Conservation (phyloP, 23 tunicate genomes). For the Pegea sp. region DNA sequence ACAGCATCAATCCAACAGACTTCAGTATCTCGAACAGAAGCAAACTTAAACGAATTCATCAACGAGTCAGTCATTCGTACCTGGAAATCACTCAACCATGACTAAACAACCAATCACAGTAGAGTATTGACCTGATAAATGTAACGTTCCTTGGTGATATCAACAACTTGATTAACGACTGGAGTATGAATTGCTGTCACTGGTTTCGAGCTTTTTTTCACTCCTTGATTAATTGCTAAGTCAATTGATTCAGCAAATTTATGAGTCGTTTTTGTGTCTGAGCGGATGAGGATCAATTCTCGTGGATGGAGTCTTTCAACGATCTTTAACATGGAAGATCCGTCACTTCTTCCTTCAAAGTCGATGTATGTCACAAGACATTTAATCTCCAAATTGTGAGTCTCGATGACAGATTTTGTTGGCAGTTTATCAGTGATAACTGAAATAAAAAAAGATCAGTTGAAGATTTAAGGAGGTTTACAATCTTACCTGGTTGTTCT, state of each 20-base stretch:
- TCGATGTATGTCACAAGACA: slow-evolving; percentile 83
- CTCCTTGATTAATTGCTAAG: too few relatives aligned
- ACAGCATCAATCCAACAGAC: slow-evolving; percentile 72
- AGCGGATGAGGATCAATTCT: slow-evolving; percentile 67
- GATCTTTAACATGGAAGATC: slow-evolving; percentile 81
- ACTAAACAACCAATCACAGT: background rate
- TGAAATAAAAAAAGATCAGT: background rate
- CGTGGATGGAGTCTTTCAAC: slow-evolving; percentile 68
- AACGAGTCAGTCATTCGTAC: slow-evolving; percentile 77
- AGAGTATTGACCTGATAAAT: slow-evolving; percentile 38
- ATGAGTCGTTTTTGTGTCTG: slow-evolving; percentile 16
- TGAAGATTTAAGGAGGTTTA: background rate
- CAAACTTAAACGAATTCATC: slow-evolving; percentile 54
- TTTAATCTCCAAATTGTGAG: slow-evolving; percentile 23
- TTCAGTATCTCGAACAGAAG: slow-evolving; percentile 42
- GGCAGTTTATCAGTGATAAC: slow-evolving; percentile 40
- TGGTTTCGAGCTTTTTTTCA: too few relatives aligned
- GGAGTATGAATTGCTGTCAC: slow-evolving; percentile 61
- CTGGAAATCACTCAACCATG: slow-evolving; percentile 2
- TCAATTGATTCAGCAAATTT: slow-evolving; percentile 25
- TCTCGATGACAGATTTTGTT: slow-evolving; percentile 63
- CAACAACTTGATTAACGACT: slow-evolving; percentile 71
- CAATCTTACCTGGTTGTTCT: background rate
- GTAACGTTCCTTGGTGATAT: slow-evolving; percentile 80
- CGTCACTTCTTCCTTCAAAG: slow-evolving; percentile 89